These are phyloP conservation scores for Mus spretus DNA, from an alignment of 2,797 vertebrate genomes.

Conservation along the genomic window DNA sequence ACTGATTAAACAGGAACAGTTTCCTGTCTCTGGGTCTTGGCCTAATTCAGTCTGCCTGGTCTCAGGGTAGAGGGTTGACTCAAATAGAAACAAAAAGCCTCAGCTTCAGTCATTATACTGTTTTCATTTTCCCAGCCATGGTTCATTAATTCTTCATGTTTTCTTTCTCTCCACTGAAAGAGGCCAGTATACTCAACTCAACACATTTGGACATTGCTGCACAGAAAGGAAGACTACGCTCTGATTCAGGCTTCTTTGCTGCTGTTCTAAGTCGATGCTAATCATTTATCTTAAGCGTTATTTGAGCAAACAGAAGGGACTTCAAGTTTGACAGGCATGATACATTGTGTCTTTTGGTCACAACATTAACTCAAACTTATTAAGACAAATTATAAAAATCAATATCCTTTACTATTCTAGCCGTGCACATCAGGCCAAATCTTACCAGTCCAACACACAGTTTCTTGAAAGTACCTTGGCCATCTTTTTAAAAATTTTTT, in stretches of 20 bases:
- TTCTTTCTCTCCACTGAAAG: conserved; percentile 36
- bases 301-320: conserved; percentile 70
- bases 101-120: conserved; percentile 73
- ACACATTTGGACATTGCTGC: background rate
- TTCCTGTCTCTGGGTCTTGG: conserved; percentile 74
- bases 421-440: background rate
- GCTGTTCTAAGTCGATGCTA: conserved; percentile 36
- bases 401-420: conserved; percentile 38
- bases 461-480: background rate
- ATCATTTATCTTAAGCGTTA: conserved; percentile 67
- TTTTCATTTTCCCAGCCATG: conserved; percentile 68
- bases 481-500: background rate
- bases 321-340: conserved; percentile 40
- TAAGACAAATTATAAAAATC: conserved; percentile 52
- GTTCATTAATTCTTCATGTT: conserved; percentile 75
- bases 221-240: conserved; percentile 33
- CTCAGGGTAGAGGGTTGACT: conserved; percentile 76
- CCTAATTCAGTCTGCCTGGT: conserved; percentile 63
- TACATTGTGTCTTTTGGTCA: conserved; percentile 65
- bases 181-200: conserved; percentile 56
- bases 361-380: conserved; percentile 72
- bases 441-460: background rate
- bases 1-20: conserved; percentile 77
- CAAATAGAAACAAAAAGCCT: conserved; percentile 70
- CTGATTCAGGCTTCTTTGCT: conserved; percentile 47